Base-by-base conservation (phyloP, 1,140 invertebrate species). In the Brachionus paranguensis region DNA sequence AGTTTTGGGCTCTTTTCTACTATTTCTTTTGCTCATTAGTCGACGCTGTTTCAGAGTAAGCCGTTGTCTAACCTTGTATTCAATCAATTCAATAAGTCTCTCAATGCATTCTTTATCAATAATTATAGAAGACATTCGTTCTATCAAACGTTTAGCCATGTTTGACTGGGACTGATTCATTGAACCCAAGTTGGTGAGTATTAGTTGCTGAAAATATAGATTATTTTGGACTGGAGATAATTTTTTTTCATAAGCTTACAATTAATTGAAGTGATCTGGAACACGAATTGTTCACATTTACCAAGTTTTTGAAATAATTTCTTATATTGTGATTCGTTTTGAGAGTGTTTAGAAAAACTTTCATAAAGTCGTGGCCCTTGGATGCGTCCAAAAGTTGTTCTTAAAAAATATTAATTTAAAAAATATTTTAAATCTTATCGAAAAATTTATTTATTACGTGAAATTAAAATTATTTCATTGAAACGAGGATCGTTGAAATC, bases 131-230 rank as follows among this genome's bases (percentile, higher is more conserved):
- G 95, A 96, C 12, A 96, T 94, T 85, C 96, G 91, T 89, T 98
- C 96, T 37, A 98, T 90, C 12, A 98, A 88, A 92, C 95, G 95
- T 90, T 98, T 97, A 20, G 98, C 94, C 1, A 95, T 96, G 87
- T 96, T 96, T 20, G 60, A 20, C 14, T 81, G 78, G 29, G 37
- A 45, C 41, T 60, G 53, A 12, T 81, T 81, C 14, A 81, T 24
- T 89, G 97, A 98, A 88, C 97, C 95, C 37, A 96, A 88, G 90
- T 97, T 97, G 1, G 95, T 96, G 92, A 96, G 95, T 0, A 96
- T 93, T 1, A 95, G 95, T 86, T 95, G 93, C 3, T 96, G 43
- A 76, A 50, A 76, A 45, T n/a, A 43, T 45, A 8, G 24, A 3
- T 45, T 7, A 37, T 37, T 37, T 37, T 37, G 33, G 1, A 2